Conservation (phyloP, 1,140 invertebrate species). For the Caenorhabditis elegans region WBcel235 BX284605.5:13622501-13623000, state of each 20-base stretch:
- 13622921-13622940: no score
- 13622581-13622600: conserved; percentile 49
- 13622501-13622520: conserved; percentile 46
- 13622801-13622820: conserved; percentile 31
- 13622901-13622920: no score
- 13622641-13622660: background rate
- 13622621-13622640: background rate
- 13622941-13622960: no score
- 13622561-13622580: conserved; percentile 40
- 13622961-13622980: no score
- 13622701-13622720: conserved; percentile 18
- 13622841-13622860: conserved; percentile 32
- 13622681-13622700: conserved; percentile 46
- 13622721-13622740: conserved; percentile 43
- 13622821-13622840: conserved; percentile 45
- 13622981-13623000: no score
- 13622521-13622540: conserved; percentile 27
- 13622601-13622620: conserved; percentile 36
- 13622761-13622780: conserved; percentile 38
- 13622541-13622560: conserved; percentile 44
- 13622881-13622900: background rate
- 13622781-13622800: conserved; percentile 41
- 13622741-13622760: conserved; percentile 46
- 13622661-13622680: background rate
- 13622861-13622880: background rate